Evolutionary conservation across 1,140 invertebrate genomes (phyloP), one percentile per base, ranked within the genome.

Genomic region (Mizuhopecten yessoensis): DNA sequence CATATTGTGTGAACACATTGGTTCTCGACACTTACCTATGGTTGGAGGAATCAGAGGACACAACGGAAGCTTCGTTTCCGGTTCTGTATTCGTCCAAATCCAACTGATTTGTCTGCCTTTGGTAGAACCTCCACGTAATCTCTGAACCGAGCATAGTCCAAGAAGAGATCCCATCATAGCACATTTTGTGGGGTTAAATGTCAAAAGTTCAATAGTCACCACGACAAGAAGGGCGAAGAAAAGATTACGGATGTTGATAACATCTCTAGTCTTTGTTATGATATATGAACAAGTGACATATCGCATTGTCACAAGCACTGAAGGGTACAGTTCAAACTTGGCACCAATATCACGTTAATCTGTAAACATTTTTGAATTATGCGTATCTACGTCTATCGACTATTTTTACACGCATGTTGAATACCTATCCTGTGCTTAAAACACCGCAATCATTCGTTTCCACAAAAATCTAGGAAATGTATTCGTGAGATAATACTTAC

Each of bases 181-280:
- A 75, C 57, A 75, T 75, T 75, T 75, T 75, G 57, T 75, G 0
- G 57, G 57, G 57, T 75, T 75, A 75, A 75, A 75, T 1, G 57
- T 75, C 57, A 75, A 23, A 1, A 75, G 57, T 75, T 75, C 57
- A 75, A 75, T n/a, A 29, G 57, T 75, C 57, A 75, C 57, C 20
- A 75, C 3, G 57, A 75, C n/a, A n/a, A 75, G 57, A 29, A 75
- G 57, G 11, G 29, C 57, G 29, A 75, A 75, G 2, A 75, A 11
- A 29, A 75, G 57, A n/a, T 75, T 75, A 75, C 57, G 57, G n/a
- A 75, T 29, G 17, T 75, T 75, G n/a, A 75, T 29, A 5, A 75
- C 57, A 29, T 29, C 5, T 75, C 57, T n/a, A 29, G 23, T 13
- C n/a, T 75, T 23, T 75, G 57, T 17, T 75, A 75, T 75, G 57